These are phyloP conservation scores for Champsocephalus gunnari DNA, from an alignment of 2,797 vertebrate genomes.

Conservation along the genomic window DNA sequence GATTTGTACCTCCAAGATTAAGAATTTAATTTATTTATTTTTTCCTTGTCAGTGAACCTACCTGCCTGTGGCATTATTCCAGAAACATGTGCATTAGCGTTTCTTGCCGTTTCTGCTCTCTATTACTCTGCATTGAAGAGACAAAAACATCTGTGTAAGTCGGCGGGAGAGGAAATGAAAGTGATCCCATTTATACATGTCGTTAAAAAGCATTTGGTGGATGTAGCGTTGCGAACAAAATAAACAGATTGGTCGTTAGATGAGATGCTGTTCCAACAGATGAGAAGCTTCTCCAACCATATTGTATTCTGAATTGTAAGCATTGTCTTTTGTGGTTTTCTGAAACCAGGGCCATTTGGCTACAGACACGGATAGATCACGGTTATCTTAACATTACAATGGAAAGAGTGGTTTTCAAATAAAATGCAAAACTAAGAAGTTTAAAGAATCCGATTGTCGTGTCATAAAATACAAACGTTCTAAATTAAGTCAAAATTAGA, in stretches of 20 bases:
- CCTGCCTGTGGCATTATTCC: constrained; percentile 15
- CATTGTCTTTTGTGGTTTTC: constrained; percentile 8
- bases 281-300: not conserved
- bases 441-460: not conserved
- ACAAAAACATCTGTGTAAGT: not conserved
- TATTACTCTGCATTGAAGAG: not conserved
- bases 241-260: constrained; percentile 16
- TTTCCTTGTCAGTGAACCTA: constrained; percentile 21
- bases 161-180: not conserved
- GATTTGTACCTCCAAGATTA: constrained; percentile 48
- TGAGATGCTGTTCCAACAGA: not conserved
- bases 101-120: not conserved
- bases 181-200: constrained; percentile 13
- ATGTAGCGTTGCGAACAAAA: constrained; percentile 2
- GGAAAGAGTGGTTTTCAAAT: not conserved
- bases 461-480: not conserved
- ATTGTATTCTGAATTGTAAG: constrained; percentile 1
- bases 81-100: constrained; percentile 12
- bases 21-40: constrained; percentile 11
- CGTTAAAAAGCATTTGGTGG: constrained; percentile 27
- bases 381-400: not conserved
- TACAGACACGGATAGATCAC: not conserved
- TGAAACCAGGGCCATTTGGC: not conserved
- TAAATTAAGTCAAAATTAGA: not conserved
- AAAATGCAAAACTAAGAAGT: not conserved